phyloP scores from a whole-genome alignment of 2,797 vertebrate species.

The Parambassis ranga region DNA sequence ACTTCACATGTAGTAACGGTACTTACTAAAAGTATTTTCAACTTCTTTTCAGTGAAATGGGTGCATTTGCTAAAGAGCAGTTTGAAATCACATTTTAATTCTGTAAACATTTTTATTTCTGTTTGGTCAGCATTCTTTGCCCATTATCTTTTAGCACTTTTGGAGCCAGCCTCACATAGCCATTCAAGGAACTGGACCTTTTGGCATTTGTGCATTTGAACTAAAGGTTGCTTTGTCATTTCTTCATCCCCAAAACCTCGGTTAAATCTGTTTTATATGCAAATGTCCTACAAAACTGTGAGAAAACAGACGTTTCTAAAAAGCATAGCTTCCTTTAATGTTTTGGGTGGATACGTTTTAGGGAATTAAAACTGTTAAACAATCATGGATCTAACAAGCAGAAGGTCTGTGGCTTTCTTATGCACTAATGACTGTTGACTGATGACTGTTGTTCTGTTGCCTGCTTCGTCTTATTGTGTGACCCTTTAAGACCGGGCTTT shows the following conservation, averaged over 20 bases:
- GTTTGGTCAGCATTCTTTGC: too few relatives aligned
- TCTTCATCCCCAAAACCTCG: too few relatives aligned
- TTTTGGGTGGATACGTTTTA: neutral
- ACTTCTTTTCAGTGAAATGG: too few relatives aligned
- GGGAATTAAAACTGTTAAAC: neutral
- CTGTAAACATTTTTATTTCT: too few relatives aligned
- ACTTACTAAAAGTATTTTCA: too few relatives aligned
- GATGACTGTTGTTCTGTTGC: neutral
- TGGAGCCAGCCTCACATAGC: neutral
- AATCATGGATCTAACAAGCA: neutral
- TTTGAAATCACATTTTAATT: too few relatives aligned
- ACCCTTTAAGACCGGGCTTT: neutral
- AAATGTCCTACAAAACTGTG: too few relatives aligned
- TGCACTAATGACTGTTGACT: too few relatives aligned
- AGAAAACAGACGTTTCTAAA: neutral
- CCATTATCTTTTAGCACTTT: neutral
- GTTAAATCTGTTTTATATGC: too few relatives aligned
- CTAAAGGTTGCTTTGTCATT: neutral
- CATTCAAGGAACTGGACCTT: neutral
- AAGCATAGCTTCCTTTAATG: neutral
- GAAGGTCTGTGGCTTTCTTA: neutral
- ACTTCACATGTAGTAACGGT: too few relatives aligned
- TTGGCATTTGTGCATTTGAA: neutral
- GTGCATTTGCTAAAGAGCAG: too few relatives aligned
- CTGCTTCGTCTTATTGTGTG: neutral